Evolutionary conservation across 2,113 vertebrate species (phyloP), one percentile per base, ranked within the genome.

Genomic region (Tonatia bakeri): DNA sequence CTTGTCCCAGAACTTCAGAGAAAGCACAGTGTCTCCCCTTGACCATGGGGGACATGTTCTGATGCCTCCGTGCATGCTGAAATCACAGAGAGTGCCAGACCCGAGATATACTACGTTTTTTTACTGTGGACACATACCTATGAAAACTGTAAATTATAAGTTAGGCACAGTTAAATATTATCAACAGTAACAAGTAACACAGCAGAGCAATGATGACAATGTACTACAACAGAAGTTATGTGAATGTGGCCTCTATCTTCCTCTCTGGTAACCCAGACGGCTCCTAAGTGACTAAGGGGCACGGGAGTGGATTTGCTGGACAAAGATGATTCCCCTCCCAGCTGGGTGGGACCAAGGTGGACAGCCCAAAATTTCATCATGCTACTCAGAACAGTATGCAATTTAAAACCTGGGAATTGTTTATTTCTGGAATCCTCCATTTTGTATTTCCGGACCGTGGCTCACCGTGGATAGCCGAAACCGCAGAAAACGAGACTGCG

Each of bases 1-100:
- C 65, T 85, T 87, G 83, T 90, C 81, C 92, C 56, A 47, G 92
- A 38, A 97, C 90, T 95, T 97, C 77, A 97, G 95, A 96, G 75
- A 79, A 80, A 91, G 43, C 43, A 61, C 8, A 43, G 80, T 13
- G 31, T 20, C 22, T 7, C 52, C 22, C 36, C 77, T 28, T 26
- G 24, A 59, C 52, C 77, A 26, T 17, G 77, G 38, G 52, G 52
- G 22, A 17, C n/a, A 59, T 7, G 22, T 38, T 24, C n/a, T 14
- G 10, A 38, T 28, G 43, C 38, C 80, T 16, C 38, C 13, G 56
- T 9, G 80, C 17, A 1, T 19, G 56, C 80, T 64, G 80, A 17
- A 80, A 38, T 8, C 26, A 75, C 13, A 8, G 31, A 8, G 31
- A 77, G 47, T 52, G 50, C 33, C 50, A 33, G 5, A 47, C 47